phyloP scores from a whole-genome alignment of 2,113 vertebrate genomes.

The Scopus umbretta region DNA sequence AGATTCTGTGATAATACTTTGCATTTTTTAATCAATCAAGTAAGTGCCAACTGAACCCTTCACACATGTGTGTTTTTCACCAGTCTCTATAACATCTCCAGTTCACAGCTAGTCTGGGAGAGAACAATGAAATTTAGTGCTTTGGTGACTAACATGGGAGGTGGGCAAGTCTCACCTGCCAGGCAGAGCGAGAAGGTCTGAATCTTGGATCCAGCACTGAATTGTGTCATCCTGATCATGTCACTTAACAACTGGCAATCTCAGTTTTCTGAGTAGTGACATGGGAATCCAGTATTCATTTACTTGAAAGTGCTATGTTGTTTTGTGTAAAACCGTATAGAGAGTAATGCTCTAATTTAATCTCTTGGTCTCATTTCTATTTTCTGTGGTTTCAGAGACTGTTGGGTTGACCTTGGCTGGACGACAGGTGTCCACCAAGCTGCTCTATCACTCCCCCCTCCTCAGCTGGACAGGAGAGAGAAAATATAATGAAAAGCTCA shows the following conservation, averaged over 20 bases:
- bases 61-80: not conserved
- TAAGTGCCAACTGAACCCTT: not conserved
- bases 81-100: not conserved
- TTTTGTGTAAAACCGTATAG: not conserved
- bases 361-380: not conserved
- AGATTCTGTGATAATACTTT: not conserved
- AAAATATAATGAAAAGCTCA: not conserved
- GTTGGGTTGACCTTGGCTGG: not conserved
- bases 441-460: not conserved
- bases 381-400: not conserved
- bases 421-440: not conserved
- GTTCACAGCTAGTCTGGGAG: not conserved
- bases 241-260: not conserved
- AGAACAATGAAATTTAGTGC: not conserved
- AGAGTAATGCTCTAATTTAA: not conserved
- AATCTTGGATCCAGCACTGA: not conserved
- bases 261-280: not conserved
- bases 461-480: not conserved
- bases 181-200: not conserved
- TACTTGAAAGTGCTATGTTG: not conserved
- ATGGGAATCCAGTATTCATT: not conserved
- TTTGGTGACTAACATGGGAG: not conserved
- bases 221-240: not conserved
- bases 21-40: not conserved
- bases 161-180: not conserved